Evolutionary conservation across 2,113 vertebrate genomes (phyloP), one percentile per base, ranked within the genome.

Genomic region (Rhinopomastus cyanomelas): DNA sequence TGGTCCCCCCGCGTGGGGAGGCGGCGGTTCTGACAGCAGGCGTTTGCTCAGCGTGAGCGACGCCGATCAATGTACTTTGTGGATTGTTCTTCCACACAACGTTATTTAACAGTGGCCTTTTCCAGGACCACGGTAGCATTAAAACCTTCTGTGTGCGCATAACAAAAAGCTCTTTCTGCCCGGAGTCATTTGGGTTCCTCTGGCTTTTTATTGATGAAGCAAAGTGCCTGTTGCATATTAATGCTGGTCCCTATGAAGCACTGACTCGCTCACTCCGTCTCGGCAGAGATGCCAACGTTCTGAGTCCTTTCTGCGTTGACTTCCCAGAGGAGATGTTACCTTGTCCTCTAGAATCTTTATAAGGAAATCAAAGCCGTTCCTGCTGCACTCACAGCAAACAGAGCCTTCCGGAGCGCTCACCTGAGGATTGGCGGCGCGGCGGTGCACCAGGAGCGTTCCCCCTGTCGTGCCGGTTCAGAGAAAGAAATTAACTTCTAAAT

Each of bases 331-430:
- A 95, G 65, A 62, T 14, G 46, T 73, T 90, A 20, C 90, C 48
- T 79, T 79, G 83, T 88, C 66, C 83, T 67, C 59, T 4, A 60
- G 94, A 92, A 86, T 93, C 94, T 91, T 88, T 92, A 91, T 83
- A 81, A 85, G 85, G 91, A 66, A 94, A 93, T 95, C 88, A 95
- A 93, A 92, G 76, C 80, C 39, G 89, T 83, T 95, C 82, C 52
- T 74, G 72, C 82, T 2, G 2, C 44, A 16, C 3, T n/a, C n/a
- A 53, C 80, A 92, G 76, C 30, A 81, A 94, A 93, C 88, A 92
- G 65, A 42, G 6, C 68, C 61, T 39, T 74, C 3, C 2, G 29
- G 18, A 60, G 14, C 0, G 17, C 67, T 88, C 93, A 94, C 85
- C 91, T 89, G 91, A 93, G 93, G 91, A 91, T 88, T 95, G 90